Base-by-base conservation (phyloP, 92 coral and sea anemone species). In the Phenganax stokvisi region DNA sequence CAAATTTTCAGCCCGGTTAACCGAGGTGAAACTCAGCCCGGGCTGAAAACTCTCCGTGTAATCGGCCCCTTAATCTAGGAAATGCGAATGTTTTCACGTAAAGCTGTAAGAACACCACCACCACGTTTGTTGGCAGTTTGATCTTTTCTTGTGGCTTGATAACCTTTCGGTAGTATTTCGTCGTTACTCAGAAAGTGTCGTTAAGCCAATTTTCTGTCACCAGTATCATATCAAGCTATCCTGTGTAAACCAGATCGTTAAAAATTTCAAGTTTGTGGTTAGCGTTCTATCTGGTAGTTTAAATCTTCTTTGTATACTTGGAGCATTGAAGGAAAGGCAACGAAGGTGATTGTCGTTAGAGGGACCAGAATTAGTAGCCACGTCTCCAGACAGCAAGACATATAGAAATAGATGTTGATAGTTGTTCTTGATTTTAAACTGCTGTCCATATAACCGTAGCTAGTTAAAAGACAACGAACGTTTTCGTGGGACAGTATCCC, bases 151-250 rank as follows among this genome's bases (percentile, higher is more conserved):
- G 83, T 72, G 57, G 83, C 54, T 63, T 76, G 75, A 86, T 83
- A 86, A 44, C 89, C 80, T 31, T 57, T 82, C 15, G 89, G 80
- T 73, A 86, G 60, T 53, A 78, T 83, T 56, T 71, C 87, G 13
- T 78, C 63, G 68, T 83, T 71, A 52, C 52, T 56, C 25, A 20
- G 59, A 71, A 70, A n/a, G 52, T 79, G 51, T 87, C 89, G 52
- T 57, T 79, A 12, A 83, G 77, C 84, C 87, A 87, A 17, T 87
- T 83, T 80, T 87, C 84, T 17, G 85, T 78, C 29, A 87, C 86
- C 13, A 70, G 79, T 10, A 83, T 80, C 56, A 87, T 13, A 79
- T 77, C 89, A 66, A 83, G 79, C 10, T 83, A 57, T 56, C 77
- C 87, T 52, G 79, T 59, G 9, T 56, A 13, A 56, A 56, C 60